Conservation (phyloP, 1,140 invertebrate species). For the Chironomus tepperi region DNA sequence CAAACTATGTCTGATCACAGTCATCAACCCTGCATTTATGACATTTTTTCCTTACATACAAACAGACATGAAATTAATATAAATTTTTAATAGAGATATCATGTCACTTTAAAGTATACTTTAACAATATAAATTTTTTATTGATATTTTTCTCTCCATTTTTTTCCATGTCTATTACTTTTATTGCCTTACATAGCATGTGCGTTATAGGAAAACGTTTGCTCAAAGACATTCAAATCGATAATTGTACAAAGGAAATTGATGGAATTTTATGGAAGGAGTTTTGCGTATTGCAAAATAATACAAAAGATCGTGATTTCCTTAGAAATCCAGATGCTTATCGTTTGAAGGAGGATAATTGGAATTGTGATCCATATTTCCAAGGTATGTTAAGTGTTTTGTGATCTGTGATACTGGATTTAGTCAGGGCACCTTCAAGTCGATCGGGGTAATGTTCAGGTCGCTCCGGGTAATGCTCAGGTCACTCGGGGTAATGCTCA, state of each 20-base stretch:
- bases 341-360: constrained; percentile 31
- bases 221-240: constrained; percentile 61
- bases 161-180: constrained; percentile 25
- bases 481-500: too few relatives aligned
- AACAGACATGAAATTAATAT: neutral
- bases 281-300: constrained; percentile 54
- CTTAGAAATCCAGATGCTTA: constrained; percentile 37
- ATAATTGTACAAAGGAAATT: constrained; percentile 68
- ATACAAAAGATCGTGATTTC: constrained; percentile 77
- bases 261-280: constrained; percentile 52
- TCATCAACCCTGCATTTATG: too few relatives aligned
- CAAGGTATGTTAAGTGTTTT: constrained; percentile 29
- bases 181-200: constrained; percentile 57
- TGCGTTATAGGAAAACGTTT: constrained; percentile 85
- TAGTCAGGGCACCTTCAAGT: too few relatives aligned
- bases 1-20: too few relatives aligned
- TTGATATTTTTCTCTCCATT: neutral
- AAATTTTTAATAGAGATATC: neutral
- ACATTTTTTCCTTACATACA: too few relatives aligned
- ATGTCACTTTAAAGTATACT: neutral
- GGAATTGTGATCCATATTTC: constrained; percentile 35
- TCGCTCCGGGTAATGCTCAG: too few relatives aligned
- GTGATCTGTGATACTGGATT: too few relatives aligned
- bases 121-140: constrained; percentile 6
- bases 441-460: too few relatives aligned